Base-by-base conservation (phyloP, 2,113 vertebrate genomes). In the Tichodroma muraria region DNA sequence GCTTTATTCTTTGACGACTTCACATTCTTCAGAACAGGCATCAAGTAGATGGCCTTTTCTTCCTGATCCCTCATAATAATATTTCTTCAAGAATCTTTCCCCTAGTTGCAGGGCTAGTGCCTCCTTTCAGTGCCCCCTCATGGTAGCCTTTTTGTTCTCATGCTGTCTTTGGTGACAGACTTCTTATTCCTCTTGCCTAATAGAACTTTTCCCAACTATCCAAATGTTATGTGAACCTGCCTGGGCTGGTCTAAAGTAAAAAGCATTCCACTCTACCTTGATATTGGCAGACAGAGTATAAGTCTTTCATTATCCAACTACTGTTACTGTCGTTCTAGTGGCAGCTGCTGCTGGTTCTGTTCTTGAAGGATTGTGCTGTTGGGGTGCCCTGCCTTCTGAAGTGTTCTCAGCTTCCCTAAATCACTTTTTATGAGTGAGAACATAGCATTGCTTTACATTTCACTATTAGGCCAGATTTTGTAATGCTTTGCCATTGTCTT, bases 21-120 rank as follows among this genome's bases (percentile, higher is more conserved):
- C 85, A 64, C 60, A 53, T 88, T 37, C 52, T 73, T 85, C 31
- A 24, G 79, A 89, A 83, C 40, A 79, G 60, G 54, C 85, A 68
- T 53, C 68, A 88, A 52, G 71, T 80, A 93, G 92, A 94, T 86
- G 76, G 72, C 27, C 65, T 93, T 93, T 95, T 85, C 72, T 83
- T 83, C 49, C 59, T 17, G 6, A 52, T 65, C 13, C 19, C 37
- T 94, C 82, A 53, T 44, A 71, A 45, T 15, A 49, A 8, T 83
- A 37, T 88, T 95, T 90, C 54, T 91, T 53, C n/a, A 80, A 60
- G 71, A 82, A 82, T 88, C 24, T 22, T 78, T 68, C 69, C 49
- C 49, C 25, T 64, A n/a, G 25, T 20, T 84, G 45, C 33, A 72
- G n/a, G 24, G 17, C 25, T 52, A 20, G 17, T 71, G 22, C 49